Percentiles rank a stretch among this genome's conserved stretches.
Evolutionary conservation across 2,113 vertebrate genomes (phyloP).

Genomic region (Mobula birostris): DNA sequence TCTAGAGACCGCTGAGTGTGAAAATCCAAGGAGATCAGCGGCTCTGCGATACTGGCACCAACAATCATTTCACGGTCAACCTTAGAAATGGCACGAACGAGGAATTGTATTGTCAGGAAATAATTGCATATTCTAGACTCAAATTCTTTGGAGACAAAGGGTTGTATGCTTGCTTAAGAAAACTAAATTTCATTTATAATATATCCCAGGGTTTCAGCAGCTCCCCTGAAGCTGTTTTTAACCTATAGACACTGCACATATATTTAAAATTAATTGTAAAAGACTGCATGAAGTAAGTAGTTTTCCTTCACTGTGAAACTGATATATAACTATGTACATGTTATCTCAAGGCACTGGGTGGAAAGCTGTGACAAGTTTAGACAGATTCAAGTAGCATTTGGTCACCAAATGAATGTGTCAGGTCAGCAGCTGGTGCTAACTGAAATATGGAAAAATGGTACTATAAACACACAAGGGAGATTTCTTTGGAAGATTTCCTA

Average conservation of each 20-base stretch:
- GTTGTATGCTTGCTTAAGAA: neutral
- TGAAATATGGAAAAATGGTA: neutral
- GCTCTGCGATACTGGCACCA: too few species aligned
- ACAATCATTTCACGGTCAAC: too few species aligned
- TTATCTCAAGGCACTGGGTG: neutral
- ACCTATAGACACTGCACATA: neutral
- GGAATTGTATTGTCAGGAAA: too few species aligned
- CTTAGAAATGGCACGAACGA: too few species aligned
- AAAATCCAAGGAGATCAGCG: too few species aligned
- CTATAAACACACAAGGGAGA: neutral
- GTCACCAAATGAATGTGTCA: neutral
- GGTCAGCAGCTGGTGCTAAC: conserved; percentile 4
- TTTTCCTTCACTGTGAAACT: neutral
- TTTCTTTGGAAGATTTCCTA: neutral
- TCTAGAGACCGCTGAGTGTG: too few species aligned
- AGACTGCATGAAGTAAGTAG: too few species aligned
- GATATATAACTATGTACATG: too few species aligned
- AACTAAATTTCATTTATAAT: too few species aligned
- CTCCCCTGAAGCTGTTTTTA: neutral
- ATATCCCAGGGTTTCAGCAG: neutral
- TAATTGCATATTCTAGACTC: too few species aligned
- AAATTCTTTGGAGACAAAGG: neutral
- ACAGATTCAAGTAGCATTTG: neutral
- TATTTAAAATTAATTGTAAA: too few species aligned
- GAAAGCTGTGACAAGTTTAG: neutral